Percentiles rank a stretch among this genome's conserved stretches.
Conservation (phyloP, 2,888 invertebrate genomes). For the Lasioglossum morio region DNA sequence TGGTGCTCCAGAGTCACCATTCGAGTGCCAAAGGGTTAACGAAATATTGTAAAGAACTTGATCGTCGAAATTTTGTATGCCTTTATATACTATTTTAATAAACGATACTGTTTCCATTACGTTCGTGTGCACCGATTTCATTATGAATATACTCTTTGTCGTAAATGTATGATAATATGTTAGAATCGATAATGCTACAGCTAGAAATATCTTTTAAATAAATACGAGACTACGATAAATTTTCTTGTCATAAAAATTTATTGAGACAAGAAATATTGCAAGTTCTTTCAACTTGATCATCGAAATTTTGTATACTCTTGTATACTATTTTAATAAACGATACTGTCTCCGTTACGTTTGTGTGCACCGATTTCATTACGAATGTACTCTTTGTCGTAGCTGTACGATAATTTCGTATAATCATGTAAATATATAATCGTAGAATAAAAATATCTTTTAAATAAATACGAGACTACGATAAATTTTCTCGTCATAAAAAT, state of each 20-base stretch:
- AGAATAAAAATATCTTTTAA: background rate
- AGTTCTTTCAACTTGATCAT: background rate
- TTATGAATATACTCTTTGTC: background rate
- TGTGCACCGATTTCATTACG: background rate
- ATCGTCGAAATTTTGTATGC: background rate
- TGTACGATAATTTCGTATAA: background rate
- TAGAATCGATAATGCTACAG: too few relatives aligned
- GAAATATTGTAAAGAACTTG: slow-evolving; percentile 4
- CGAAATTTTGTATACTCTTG: slow-evolving; percentile 12
- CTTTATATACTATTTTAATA: slow-evolving; percentile 37
- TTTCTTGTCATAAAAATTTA: too few relatives aligned
- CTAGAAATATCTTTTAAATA: too few relatives aligned
- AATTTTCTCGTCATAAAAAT: slow-evolving; percentile 26
- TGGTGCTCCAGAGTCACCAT: too few relatives aligned
- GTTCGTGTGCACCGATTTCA: background rate
- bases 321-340: slow-evolving; percentile 35
- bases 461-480: slow-evolving; percentile 3
- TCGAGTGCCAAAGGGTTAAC: background rate
- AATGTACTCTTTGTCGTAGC: background rate
- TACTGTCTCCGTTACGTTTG: slow-evolving; percentile 8
- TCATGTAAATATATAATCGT: background rate
- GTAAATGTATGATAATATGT: background rate
- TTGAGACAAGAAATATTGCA: too few relatives aligned
- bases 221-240: too few relatives aligned
- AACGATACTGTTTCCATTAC: slow-evolving; percentile 11